These are phyloP conservation scores for Bombycilla garrulus DNA, from an alignment of 2,113 vertebrate genomes.

Conservation along the genomic window DNA sequence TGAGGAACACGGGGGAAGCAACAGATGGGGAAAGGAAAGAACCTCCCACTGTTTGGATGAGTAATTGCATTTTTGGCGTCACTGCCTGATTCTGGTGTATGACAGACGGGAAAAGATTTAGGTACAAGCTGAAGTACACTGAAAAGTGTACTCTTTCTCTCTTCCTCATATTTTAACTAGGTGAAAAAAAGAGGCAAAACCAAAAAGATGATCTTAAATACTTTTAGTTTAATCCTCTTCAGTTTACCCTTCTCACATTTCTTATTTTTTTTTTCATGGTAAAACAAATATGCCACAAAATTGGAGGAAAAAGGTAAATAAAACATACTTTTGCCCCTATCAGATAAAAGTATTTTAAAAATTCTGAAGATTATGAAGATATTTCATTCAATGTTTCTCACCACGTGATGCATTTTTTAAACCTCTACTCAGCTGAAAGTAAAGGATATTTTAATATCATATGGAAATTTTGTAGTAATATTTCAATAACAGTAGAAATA, in stretches of 20 bases:
- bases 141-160: background rate
- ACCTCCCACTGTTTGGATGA: background rate
- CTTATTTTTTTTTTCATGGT: background rate
- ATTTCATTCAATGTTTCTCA: background rate
- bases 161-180: background rate
- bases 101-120: background rate
- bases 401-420: background rate
- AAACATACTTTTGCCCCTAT: background rate
- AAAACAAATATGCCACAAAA: background rate
- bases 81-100: background rate
- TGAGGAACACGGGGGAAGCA: background rate
- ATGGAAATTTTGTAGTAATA: background rate
- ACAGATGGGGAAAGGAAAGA: background rate
- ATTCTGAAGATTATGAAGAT: background rate
- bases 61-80: background rate
- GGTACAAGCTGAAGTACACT: background rate
- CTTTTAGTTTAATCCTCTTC: background rate
- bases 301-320: background rate
- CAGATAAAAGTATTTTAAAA: background rate
- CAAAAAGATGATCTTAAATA: rapidly evolving
- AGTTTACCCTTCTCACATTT: background rate
- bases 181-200: background rate
- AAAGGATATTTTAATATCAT: background rate
- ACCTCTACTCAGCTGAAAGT: background rate
- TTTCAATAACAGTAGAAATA: background rate